These are phyloP conservation scores for Pteruthius melanotis DNA, from an alignment of 2,113 vertebrate genomes.

Conservation along the genomic window DNA sequence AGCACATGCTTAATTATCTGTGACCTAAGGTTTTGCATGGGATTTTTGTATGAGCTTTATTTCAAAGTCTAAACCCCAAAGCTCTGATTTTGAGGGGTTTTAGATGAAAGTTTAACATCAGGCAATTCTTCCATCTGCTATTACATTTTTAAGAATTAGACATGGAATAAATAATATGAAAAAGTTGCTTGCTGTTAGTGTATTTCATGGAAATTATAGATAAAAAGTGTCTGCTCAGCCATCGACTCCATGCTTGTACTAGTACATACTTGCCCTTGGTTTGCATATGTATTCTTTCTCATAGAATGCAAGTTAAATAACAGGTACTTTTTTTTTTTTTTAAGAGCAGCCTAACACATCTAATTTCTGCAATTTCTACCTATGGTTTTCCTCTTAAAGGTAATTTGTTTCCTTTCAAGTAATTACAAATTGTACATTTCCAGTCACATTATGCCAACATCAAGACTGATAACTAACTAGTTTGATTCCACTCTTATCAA, in stretches of 20 bases:
- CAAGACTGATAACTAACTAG: conserved; percentile 72
- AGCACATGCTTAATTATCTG: not conserved
- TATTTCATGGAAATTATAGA: not conserved
- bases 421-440: conserved; percentile 78
- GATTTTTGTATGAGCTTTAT: not conserved
- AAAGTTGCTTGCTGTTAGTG: not conserved
- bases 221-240: not conserved
- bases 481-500: conserved; percentile 75
- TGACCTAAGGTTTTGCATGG: not conserved
- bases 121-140: not conserved
- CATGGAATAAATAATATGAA: not conserved
- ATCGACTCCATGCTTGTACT: not conserved
- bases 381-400: conserved; percentile 79
- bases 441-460: conserved; percentile 65
- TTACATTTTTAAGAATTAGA: not conserved
- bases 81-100: not conserved
- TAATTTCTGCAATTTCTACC: conserved; percentile 81
- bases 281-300: not conserved
- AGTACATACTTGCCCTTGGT: not conserved
- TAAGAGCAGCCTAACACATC: conserved; percentile 66
- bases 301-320: not conserved
- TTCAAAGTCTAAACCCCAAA: not conserved
- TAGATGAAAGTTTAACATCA: not conserved
- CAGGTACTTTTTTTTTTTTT: not conserved
- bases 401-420: conserved; percentile 81